Base-by-base conservation (phyloP, 1,140 invertebrate species). In the Papilio glaucus region DNA sequence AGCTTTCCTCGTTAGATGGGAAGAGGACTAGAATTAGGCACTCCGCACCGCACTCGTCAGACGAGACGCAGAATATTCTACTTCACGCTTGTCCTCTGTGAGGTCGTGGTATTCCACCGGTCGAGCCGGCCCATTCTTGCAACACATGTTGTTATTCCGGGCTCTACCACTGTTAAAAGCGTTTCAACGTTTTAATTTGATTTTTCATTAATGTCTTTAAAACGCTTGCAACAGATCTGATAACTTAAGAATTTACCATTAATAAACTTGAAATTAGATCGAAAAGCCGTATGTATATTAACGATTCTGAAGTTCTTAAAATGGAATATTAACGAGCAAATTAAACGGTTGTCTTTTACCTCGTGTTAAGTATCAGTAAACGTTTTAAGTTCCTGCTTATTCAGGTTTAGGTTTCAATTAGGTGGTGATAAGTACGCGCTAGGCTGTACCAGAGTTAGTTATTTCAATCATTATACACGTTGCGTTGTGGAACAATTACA, bases 401-500 rank as follows among this genome's bases (percentile, higher is more conserved):
- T 74, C 75, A 77, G 77, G 68, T 67, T 80, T 79, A 82, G 65
- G 75, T 81, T 85, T 83, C 76, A 88, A 84, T 86, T 85, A 83
- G 79, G 78, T 77, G 67, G 63, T 71, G 76, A 75, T 77, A 75
- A 74, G 74, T 77, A 76, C 77, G 76, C 72, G 70, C 74, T 75
- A 75, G 69, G 62, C 72, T 77, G 80, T 80, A 77, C 39, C 74
- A 69, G 69, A 85, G 77, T 79, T 79, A 73, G 74, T 74, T 80
- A 81, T 80, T 83, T 81, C 75, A 79, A 75, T 60, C 74, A 80
- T 68, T 83, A 80, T 77, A 80, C 71, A 72, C 42, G 78, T 77
- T 87, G 85, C 83, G 83, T 82, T 81, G 85, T 85, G 80, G 80
- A 77, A 79, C 78, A 73, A 77, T 81, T 85, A 78, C 80, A 88